Evolutionary conservation across 1,140 invertebrate species (phyloP), one percentile per base, ranked within the genome.

Genomic region (Coelopa frigida): DNA sequence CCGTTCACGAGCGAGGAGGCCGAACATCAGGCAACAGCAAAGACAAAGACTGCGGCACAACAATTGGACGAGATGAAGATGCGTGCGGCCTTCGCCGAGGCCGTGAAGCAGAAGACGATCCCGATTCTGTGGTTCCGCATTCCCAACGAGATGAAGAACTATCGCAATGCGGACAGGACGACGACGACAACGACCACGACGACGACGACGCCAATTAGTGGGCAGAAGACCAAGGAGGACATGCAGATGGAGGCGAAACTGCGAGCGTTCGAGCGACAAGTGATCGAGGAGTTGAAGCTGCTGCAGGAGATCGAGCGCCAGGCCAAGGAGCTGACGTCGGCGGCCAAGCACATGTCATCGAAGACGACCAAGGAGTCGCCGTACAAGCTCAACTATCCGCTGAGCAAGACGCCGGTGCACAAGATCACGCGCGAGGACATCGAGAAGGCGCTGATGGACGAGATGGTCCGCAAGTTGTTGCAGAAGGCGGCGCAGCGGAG

Each of bases 341-440:
- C 48, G 5, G 20, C 43, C 22, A 39, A 7, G 23, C 10, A 10
- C 14, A 18, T 14, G 4, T 20, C 8, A 15, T 22, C 6, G 11
- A 27, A 38, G 12, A 15, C 11, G 7, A 22, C 15, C 21, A 37
- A 46, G 7, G 44, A 40, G 3, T 31, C 44, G 12, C 24, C 52
- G 8, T 57, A 52, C 23, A 50, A 49, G 29, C n/a, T 61, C 10
- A 45, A 10, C 11, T 36, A 22, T 44, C 50, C 59, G 0, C 29
- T 66, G 2, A 66, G 53, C 36, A 53, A 50, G 0, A 66, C 58
- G 0, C 62, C 62, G 5, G 53, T 66, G 0, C 58, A 66, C 23
- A 62, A 66, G 50, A 66, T 66, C 44, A 66, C 62, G 0, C 40
- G 52, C 1, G 44, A 48, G 5, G 62, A 66, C 24, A 63, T 66